phyloP scores from a whole-genome alignment of 2,888 invertebrate genomes.

The Ptycholaimellus sp. region DNA sequence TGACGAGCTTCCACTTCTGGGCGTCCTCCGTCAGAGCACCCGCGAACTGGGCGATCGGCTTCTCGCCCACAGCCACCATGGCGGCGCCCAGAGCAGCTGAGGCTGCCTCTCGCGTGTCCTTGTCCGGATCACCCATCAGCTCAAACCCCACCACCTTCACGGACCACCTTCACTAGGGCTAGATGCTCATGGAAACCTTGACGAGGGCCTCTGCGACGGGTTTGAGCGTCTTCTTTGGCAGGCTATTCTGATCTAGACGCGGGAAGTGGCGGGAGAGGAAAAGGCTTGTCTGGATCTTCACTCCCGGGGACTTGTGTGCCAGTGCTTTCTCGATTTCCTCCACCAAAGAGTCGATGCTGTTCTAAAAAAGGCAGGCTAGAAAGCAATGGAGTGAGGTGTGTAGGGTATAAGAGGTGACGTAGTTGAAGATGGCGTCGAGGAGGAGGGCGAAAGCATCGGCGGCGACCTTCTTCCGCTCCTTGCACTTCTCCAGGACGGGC shows the following conservation, averaged over 20 bases:
- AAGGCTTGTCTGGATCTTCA: constrained; percentile 28
- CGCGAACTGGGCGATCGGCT: constrained; percentile 56
- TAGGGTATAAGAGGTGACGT: no score
- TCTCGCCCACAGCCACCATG: constrained; percentile 76
- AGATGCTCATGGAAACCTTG: no score
- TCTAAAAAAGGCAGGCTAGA: constrained; percentile 36
- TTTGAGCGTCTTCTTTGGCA: constrained; percentile 32
- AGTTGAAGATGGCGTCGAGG: constrained; percentile 57
- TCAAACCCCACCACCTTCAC: no score
- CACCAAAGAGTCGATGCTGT: constrained; percentile 34
- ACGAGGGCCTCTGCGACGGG: constrained; percentile 19
- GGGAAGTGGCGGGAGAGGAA: constrained; percentile 14
- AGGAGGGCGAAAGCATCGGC: constrained; percentile 61
- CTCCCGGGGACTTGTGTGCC: constrained; percentile 33
- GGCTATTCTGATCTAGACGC: constrained; percentile 16
- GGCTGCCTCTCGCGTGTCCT: constrained; percentile 65
- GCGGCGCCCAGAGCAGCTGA: constrained; percentile 78
- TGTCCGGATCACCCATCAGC: constrained; percentile 40
- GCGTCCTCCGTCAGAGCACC: constrained; percentile 50
- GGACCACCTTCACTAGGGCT: constrained; percentile 74
- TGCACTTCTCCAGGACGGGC: constrained; percentile 72
- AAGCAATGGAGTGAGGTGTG: no score
- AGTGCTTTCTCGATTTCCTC: constrained; percentile 64
- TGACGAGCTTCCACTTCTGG: no score
- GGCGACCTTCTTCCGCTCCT: constrained; percentile 78